phyloP scores from a whole-genome alignment of 2,797 vertebrate genomes.

The Cynodonichthys magdalenae region DNA sequence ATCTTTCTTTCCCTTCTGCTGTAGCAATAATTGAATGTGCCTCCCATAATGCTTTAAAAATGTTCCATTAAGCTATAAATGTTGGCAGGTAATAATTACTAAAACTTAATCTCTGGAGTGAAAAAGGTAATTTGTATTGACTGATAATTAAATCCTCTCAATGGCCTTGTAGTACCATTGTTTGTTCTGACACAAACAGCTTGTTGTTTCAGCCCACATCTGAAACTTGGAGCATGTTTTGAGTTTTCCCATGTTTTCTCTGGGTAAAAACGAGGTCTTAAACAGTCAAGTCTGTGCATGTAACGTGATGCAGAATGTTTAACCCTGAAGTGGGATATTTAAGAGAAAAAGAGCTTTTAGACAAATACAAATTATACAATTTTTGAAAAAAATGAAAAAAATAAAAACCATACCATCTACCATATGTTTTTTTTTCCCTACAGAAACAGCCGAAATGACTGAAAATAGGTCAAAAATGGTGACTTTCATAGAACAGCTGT shows the following conservation, averaged over 20 bases:
- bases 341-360: constrained; percentile 29
- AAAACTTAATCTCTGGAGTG: constrained; percentile 39
- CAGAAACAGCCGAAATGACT: no score
- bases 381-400: not conserved
- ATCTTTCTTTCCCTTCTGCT: constrained; percentile 25
- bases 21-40: constrained; percentile 48
- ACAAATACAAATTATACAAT: constrained; percentile 15
- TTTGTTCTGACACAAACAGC: constrained; percentile 38
- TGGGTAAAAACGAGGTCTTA: constrained; percentile 30
- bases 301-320: constrained; percentile 33
- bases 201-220: constrained; percentile 37
- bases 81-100: constrained; percentile 54
- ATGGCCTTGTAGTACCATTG: constrained; percentile 43
- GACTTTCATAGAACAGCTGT: no score
- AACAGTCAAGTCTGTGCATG: constrained; percentile 51
- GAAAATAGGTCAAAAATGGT: no score
- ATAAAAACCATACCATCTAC: no score
- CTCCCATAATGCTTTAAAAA: constrained; percentile 47
- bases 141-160: constrained; percentile 50
- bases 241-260: constrained; percentile 8
- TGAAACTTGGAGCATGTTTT: constrained; percentile 24
- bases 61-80: constrained; percentile 50
- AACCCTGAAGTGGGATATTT: constrained; percentile 22
- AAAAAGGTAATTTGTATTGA: constrained; percentile 56
- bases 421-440: no score